These are phyloP conservation scores for Noctua pronuba DNA, from an alignment of 2,888 invertebrate genomes.

Conservation along the genomic window DNA sequence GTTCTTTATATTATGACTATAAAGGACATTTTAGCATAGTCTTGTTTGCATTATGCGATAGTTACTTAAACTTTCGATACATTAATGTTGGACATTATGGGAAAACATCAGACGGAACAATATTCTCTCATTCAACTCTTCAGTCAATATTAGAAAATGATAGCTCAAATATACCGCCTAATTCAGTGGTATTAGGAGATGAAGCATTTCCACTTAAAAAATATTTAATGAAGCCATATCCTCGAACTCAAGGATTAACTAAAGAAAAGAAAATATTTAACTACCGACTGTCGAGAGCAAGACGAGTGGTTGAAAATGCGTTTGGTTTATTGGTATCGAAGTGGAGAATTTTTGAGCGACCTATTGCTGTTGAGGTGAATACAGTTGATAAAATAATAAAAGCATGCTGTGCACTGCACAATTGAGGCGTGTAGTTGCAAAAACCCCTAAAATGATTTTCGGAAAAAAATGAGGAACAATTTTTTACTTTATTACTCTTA, in stretches of 20 bases:
- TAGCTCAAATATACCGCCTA: constrained; percentile 47
- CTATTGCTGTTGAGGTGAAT: constrained; percentile 38
- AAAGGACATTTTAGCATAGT: constrained; percentile 42
- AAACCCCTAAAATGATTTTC: too few species aligned
- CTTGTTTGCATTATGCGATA: constrained; percentile 39
- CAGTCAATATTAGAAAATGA: constrained; percentile 47
- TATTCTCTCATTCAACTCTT: constrained; percentile 50
- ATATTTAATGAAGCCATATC: constrained; percentile 45
- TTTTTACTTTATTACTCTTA: too few species aligned
- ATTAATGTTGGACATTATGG: constrained; percentile 52
- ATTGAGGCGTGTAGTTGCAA: too few species aligned
- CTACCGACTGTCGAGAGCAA: constrained; percentile 44
- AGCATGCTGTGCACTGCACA: constrained; percentile 40
- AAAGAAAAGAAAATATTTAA: constrained; percentile 43
- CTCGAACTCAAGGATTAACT: constrained; percentile 31
- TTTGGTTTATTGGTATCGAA: constrained; percentile 45
- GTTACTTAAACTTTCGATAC: constrained; percentile 47
- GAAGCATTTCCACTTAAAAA: constrained; percentile 44
- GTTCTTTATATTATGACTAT: constrained; percentile 35
- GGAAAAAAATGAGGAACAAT: too few species aligned
- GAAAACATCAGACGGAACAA: constrained; percentile 47
- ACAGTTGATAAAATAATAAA: constrained; percentile 42
- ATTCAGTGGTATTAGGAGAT: constrained; percentile 44
- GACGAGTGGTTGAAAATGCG: constrained; percentile 48
- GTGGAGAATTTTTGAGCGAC: constrained; percentile 38